Evolutionary conservation across 2,797 vertebrate genomes (phyloP), one percentile per base, ranked within the genome.

Genomic region (Manis javanica): DNA sequence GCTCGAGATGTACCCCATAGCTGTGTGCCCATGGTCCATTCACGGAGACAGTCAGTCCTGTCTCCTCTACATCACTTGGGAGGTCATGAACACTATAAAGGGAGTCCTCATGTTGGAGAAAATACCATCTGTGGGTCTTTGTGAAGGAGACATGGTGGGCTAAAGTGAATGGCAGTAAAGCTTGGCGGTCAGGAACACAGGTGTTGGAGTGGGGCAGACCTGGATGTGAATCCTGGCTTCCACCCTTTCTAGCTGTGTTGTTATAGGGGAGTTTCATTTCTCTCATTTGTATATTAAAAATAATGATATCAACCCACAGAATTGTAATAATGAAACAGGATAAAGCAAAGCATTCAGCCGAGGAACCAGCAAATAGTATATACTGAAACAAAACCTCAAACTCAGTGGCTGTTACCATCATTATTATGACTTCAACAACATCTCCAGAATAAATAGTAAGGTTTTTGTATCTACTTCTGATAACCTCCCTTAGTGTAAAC

Each of bases 321-420:
- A 13, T 53, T 51, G 49, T 66, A 83, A 18, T 18, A 81, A 90
- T 37, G 75, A 87, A 16, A 37, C 92, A 91, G 63, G 31, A 89
- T 42, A 64, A 59, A 81, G 39, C 57, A 82, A 93, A 85, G n/a
- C 5, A 69, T 7, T 90, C 68, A 89, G 69, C 79, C 94, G 4
- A 88, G 55, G 91, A 68, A 9, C 23, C 24, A 66, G 83, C 39
- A 83, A 86, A 91, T 12, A 74, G 71, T 29, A 85, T 83, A 83
- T 87, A 42, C 8, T 49, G 78, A 96, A 72, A 87, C 57, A 91
- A 68, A 95, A 75, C 63, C n/a, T 63, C 63, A 78, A 19, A 85
- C 34, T 64, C 63, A 66, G 49, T 46, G 21, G 57, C 66, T n/a
- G 24, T 46, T 46, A 74, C 57, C 21, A 59, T 7, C 24, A 87